Percentiles rank a stretch among this genome's conserved stretches.
Conservation (phyloP, 2,113 vertebrate genomes). For the Oostethus manadensis region DNA sequence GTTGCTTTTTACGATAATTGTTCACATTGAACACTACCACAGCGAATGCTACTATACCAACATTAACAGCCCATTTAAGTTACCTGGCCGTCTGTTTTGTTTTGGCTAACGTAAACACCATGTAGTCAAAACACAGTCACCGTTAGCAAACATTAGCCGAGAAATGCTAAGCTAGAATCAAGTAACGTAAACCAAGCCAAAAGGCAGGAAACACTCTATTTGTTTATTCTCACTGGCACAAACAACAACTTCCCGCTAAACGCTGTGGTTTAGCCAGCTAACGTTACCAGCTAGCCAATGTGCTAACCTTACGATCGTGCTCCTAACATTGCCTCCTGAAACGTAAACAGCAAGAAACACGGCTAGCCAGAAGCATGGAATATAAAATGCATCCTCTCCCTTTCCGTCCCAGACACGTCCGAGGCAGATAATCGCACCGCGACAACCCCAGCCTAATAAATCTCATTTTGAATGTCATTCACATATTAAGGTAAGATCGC, state of each 20-base stretch:
- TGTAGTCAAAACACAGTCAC: slow-evolving; percentile 59
- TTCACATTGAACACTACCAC: not conserved
- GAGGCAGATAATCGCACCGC: slow-evolving; percentile 14
- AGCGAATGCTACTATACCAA: too few relatives aligned
- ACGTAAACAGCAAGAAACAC: slow-evolving; percentile 63
- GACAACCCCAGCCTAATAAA: slow-evolving; percentile 20
- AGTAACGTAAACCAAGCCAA: too few relatives aligned
- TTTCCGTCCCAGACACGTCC: slow-evolving; percentile 18
- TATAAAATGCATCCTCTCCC: slow-evolving; percentile 11
- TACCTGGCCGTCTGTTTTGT: slow-evolving; percentile 25
- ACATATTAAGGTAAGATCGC: slow-evolving; percentile 51
- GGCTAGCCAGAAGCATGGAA: slow-evolving; percentile 11
- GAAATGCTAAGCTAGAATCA: slow-evolving; percentile 26
- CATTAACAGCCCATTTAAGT: not conserved
- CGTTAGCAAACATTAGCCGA: slow-evolving; percentile 65
- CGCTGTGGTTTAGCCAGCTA: slow-evolving; percentile 60
- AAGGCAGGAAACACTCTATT: slow-evolving; percentile 1
- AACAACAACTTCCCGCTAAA: slow-evolving; percentile 50
- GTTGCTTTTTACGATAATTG: too few relatives aligned
- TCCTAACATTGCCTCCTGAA: slow-evolving; percentile 46
- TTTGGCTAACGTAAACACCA: slow-evolving; percentile 64
- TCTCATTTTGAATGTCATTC: slow-evolving; percentile 42
- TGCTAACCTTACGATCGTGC: slow-evolving; percentile 46
- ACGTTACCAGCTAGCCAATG: slow-evolving; percentile 32
- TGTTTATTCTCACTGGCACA: slow-evolving; percentile 24